Conservation (phyloP, 2,797 vertebrate species). For the Eulemur mongoz region DNA sequence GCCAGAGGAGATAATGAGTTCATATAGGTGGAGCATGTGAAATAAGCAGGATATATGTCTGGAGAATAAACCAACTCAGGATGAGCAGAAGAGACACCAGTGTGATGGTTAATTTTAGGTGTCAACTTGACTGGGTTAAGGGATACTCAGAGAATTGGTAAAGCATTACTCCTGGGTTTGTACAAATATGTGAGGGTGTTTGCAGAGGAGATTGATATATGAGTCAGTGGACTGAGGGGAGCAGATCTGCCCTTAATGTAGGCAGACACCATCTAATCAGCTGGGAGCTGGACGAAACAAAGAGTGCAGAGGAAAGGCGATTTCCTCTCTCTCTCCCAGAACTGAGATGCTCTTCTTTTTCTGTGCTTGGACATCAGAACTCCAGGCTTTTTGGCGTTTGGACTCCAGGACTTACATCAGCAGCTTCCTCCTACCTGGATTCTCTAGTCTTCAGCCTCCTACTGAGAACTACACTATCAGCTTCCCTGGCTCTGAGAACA, state of each 20-base stretch:
- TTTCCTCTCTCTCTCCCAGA: neutral
- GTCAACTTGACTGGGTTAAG: neutral
- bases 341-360: neutral
- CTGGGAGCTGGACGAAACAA: neutral
- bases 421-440: neutral
- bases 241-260: too few relatives aligned
- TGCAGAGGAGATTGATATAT: neutral
- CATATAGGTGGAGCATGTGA: neutral
- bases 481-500: neutral
- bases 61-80: neutral
- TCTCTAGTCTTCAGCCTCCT: neutral
- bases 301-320: neutral
- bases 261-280: neutral
- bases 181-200: neutral
- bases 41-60: neutral
- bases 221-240: neutral
- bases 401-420: neutral
- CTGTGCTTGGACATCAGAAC: neutral
- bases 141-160: too few relatives aligned
- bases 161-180: neutral
- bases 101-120: neutral
- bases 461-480: neutral
- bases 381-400: neutral
- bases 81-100: neutral
- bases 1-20: neutral